Conservation (phyloP, 2,888 invertebrate species). For the Kuschelorhynchus macadamiae region DNA sequence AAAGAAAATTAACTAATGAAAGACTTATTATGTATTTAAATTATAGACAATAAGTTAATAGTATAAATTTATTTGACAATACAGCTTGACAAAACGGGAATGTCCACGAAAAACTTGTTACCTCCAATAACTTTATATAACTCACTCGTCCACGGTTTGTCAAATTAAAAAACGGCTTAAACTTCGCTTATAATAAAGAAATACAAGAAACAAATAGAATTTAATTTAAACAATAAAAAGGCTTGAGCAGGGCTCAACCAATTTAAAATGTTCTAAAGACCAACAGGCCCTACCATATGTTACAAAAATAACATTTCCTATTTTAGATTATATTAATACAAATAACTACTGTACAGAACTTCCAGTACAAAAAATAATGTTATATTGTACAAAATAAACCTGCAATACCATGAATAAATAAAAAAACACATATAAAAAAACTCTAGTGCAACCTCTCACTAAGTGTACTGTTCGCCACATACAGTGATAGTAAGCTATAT, state of each 20-base stretch:
- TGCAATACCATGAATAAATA: constrained; percentile 55
- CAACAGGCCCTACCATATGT: constrained; percentile 66
- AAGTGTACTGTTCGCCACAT: constrained; percentile 42
- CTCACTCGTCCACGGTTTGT: constrained; percentile 59
- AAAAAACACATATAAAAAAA: constrained; percentile 50
- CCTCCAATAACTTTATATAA: constrained; percentile 34
- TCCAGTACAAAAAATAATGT: constrained; percentile 55
- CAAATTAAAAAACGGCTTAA: constrained; percentile 56
- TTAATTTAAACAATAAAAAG: too few species aligned
- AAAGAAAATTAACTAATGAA: constrained; percentile 35
- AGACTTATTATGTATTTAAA: constrained; percentile 49
- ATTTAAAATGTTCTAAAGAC: too few species aligned
- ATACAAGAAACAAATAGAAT: too few species aligned
- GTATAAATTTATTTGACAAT: constrained; percentile 68
- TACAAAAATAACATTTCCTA: constrained; percentile 63
- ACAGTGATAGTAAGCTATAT: constrained; percentile 24
- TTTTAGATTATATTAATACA: constrained; percentile 56
- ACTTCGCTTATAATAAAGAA: too few species aligned
- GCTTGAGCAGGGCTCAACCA: too few species aligned
- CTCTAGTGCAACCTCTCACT: constrained; percentile 48
- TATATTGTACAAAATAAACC: constrained; percentile 58
- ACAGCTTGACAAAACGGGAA: constrained; percentile 68
- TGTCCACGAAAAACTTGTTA: constrained; percentile 62
- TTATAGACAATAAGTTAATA: constrained; percentile 63
- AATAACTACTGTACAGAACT: constrained; percentile 59